phyloP scores from a whole-genome alignment of 2,888 invertebrate genomes.

The Chouioia cunea region DNA sequence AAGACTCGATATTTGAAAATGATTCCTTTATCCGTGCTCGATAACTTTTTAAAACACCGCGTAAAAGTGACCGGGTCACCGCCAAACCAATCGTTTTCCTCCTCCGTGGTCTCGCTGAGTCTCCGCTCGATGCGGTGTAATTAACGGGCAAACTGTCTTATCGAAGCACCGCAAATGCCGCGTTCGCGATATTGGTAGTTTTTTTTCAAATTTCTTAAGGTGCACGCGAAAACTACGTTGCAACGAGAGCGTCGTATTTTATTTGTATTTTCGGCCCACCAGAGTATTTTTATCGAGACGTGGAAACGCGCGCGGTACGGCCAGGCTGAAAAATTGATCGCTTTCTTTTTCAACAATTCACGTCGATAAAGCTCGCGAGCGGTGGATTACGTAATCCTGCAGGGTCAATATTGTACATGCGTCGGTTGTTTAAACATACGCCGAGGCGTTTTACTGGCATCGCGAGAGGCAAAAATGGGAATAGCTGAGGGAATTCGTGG shows the following conservation, averaged over 20 bases:
- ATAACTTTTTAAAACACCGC: too few relatives aligned
- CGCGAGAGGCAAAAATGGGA: not conserved
- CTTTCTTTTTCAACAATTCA: conserved; percentile 16
- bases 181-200: too few relatives aligned
- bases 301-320: too few relatives aligned
- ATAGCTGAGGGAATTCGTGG: not conserved
- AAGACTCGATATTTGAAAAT: too few relatives aligned
- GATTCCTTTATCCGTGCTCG: too few relatives aligned
- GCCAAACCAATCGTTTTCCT: too few relatives aligned
- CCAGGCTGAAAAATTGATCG: not conserved
- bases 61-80: too few relatives aligned
- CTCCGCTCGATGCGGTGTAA: too few relatives aligned
- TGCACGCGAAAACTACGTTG: conserved; percentile 5
- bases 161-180: too few relatives aligned
- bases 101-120: too few relatives aligned
- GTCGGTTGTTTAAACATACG: conserved; percentile 7
- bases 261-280: not conserved
- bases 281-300: too few relatives aligned
- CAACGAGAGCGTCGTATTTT: not conserved
- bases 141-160: too few relatives aligned
- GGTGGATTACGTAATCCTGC: conserved; percentile 21
- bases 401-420: conserved; percentile 8
- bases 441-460: conserved; percentile 1
- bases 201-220: not conserved
- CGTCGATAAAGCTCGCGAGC: conserved; percentile 7